These are phyloP conservation scores for Anableps anableps DNA, from an alignment of 2,797 vertebrate species.

Conservation along the genomic window DNA sequence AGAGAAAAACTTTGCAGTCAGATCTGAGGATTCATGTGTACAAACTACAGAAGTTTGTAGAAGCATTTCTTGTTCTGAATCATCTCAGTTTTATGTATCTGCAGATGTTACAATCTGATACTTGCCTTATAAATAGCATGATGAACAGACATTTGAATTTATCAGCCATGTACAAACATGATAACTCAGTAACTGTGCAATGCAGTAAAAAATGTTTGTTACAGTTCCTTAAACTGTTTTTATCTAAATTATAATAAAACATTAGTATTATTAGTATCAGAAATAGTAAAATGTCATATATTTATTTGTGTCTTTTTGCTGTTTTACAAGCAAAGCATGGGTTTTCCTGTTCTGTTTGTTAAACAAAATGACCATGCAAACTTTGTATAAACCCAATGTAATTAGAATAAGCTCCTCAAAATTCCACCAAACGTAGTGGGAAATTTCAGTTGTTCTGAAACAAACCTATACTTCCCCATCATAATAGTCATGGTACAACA, in stretches of 20 bases:
- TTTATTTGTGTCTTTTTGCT: background rate
- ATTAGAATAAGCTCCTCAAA: background rate
- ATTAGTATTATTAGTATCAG: background rate
- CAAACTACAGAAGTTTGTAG: slow-evolving; percentile 10
- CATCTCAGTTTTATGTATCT: background rate
- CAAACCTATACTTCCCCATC: background rate
- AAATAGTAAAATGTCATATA: background rate
- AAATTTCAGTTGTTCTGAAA: background rate
- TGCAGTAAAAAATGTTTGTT: background rate
- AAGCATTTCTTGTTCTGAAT: slow-evolving; percentile 5
- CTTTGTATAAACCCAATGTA: background rate
- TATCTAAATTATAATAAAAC: background rate
- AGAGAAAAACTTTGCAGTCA: background rate
- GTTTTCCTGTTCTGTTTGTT: background rate
- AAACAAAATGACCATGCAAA: background rate
- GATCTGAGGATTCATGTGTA: background rate
- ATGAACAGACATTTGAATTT: background rate
- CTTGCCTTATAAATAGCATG: background rate
- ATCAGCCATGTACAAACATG: background rate
- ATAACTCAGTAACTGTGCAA: background rate
- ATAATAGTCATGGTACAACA: background rate
- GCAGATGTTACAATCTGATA: background rate
- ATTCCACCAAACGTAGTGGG: background rate
- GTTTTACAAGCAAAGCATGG: background rate
- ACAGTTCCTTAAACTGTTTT: background rate